Percentiles rank a stretch among this genome's conserved stretches.
Evolutionary conservation across 2,888 invertebrate genomes (phyloP).

Genomic region (Tetranychus piercei): DNA sequence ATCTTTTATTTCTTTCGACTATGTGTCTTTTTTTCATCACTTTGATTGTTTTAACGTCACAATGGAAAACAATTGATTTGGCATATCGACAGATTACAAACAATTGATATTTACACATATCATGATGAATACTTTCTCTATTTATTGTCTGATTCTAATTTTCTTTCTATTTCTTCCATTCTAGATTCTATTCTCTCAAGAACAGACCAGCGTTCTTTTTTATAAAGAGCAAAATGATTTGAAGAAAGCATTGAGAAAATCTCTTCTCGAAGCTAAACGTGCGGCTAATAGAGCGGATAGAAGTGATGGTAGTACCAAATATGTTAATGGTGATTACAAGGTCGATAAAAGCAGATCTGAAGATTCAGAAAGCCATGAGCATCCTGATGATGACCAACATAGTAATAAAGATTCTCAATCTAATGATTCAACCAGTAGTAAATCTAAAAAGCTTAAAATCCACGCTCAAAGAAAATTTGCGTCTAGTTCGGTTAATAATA

Average conservation of each 20-base stretch:
- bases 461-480: slow-evolving; percentile 11
- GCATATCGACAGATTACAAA: no score
- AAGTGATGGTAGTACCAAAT: background rate
- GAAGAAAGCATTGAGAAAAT: slow-evolving; percentile 2
- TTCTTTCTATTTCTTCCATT: background rate
- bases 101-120: no score
- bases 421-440: background rate
- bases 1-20: background rate
- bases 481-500: slow-evolving; percentile 5
- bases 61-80: no score
- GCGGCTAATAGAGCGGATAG: background rate
- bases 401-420: background rate
- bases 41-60: no score
- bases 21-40: background rate
- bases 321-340: background rate
- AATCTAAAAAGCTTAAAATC: background rate
- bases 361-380: background rate
- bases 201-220: background rate
- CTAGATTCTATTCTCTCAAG: background rate
- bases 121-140: background rate
- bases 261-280: slow-evolving; percentile 1
- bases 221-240: background rate
- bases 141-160: background rate
- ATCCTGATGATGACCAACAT: background rate
- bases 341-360: background rate